phyloP scores from a whole-genome alignment of 1,140 invertebrate genomes.

The Lanistes nyassanus region DNA sequence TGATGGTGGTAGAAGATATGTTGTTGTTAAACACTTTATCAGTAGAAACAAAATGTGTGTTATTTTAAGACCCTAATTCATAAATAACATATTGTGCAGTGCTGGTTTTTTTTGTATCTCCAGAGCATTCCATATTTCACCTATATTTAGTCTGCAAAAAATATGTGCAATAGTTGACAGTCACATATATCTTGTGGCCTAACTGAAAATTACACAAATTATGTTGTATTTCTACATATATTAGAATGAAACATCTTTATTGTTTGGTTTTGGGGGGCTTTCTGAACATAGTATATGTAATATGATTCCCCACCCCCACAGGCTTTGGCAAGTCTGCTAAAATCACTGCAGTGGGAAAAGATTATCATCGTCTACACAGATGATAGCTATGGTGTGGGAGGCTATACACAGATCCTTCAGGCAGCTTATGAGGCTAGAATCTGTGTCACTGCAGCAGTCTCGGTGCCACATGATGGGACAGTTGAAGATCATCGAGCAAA shows the following conservation, averaged over 20 bases:
- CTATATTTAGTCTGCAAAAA: too few relatives aligned
- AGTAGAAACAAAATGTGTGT: neutral
- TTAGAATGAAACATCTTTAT: too few relatives aligned
- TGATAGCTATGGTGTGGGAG: conserved; percentile 50
- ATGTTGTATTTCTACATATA: neutral
- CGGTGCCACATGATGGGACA: conserved; percentile 19
- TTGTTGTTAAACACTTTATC: neutral
- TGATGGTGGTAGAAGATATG: neutral
- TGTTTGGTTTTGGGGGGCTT: neutral
- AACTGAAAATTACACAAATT: too few relatives aligned
- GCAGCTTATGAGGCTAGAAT: conserved; percentile 36
- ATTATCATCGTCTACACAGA: conserved; percentile 63
- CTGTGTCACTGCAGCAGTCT: conserved; percentile 42
- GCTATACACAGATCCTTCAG: conserved; percentile 50
- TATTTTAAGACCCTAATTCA: neutral
- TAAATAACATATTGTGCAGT: too few relatives aligned
- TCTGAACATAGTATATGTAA: neutral
- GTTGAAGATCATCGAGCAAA: conserved; percentile 23
- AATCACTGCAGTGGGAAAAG: conserved; percentile 64
- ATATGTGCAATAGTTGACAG: too few relatives aligned
- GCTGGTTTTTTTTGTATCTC: too few relatives aligned
- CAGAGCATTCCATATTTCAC: too few relatives aligned
- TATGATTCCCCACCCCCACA: conserved; percentile 49
- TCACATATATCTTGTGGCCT: too few relatives aligned
- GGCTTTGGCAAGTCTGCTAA: conserved; percentile 59